Conservation (phyloP, 2,888 invertebrate genomes). For the Tanytarsus gracilentus region DNA sequence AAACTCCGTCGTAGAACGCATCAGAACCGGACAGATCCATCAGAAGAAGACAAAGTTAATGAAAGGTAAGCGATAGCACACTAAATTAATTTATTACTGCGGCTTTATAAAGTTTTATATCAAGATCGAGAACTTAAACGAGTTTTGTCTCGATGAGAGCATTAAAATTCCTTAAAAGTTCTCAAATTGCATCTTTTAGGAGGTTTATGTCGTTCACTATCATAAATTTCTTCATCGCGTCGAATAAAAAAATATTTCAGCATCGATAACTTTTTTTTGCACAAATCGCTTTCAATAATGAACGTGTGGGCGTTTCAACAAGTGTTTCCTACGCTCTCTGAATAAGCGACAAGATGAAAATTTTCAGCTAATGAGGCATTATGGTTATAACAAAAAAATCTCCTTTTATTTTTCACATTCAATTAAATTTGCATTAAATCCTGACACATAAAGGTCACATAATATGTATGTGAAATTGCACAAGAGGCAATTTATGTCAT, state of each 20-base stretch:
- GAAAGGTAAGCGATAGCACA: slow-evolving; percentile 16
- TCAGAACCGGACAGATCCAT: slow-evolving; percentile 9
- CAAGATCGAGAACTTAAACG: slow-evolving; percentile 3
- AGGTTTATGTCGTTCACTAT: slow-evolving; percentile 17
- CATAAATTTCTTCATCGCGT: slow-evolving; percentile 11
- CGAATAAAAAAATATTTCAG: slow-evolving; percentile 3
- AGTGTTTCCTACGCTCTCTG: slow-evolving; percentile 23
- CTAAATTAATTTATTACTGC: slow-evolving; percentile 27
- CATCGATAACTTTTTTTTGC: slow-evolving; percentile 20
- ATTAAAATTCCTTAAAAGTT: background rate
- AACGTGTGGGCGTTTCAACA: slow-evolving; percentile 21
- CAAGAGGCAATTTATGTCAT: too few relatives aligned
- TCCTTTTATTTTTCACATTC: too few relatives aligned
- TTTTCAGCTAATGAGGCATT: background rate
- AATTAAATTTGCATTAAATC: too few relatives aligned
- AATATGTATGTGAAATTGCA: too few relatives aligned
- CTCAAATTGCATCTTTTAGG: slow-evolving; percentile 3
- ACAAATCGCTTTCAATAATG: slow-evolving; percentile 22
- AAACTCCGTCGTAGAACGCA: background rate
- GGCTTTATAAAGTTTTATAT: slow-evolving; percentile 3
- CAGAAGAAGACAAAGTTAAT: slow-evolving; percentile 26
- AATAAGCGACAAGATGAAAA: background rate
- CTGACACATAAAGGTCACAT: too few relatives aligned
- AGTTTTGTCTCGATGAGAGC: background rate
- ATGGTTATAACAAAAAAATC: background rate